phyloP scores from a whole-genome alignment of 2,888 invertebrate species.

The Ditylenchus weischeri region DNA sequence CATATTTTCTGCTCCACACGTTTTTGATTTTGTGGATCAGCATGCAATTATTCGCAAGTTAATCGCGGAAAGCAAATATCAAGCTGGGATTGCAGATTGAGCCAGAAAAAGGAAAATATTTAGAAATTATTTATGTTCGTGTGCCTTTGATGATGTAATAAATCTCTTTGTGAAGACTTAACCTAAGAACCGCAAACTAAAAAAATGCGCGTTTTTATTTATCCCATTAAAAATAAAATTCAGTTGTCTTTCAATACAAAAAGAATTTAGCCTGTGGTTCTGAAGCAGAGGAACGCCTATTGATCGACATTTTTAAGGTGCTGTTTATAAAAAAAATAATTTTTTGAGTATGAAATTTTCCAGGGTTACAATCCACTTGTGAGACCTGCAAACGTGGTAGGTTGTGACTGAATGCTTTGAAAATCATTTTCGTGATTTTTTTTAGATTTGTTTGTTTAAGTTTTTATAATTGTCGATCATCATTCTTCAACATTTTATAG shows the following conservation, averaged over 20 bases:
- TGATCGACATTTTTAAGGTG: slow-evolving; percentile 60
- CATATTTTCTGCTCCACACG: slow-evolving; percentile 60
- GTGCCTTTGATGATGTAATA: neutral
- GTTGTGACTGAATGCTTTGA: neutral
- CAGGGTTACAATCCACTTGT: slow-evolving; percentile 63
- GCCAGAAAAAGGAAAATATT: slow-evolving; percentile 4
- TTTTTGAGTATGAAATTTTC: neutral
- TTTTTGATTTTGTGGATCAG: slow-evolving; percentile 61
- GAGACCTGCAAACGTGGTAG: slow-evolving; percentile 60
- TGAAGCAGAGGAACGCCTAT: slow-evolving; percentile 61
- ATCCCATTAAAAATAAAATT: neutral
- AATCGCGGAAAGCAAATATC: slow-evolving; percentile 37
- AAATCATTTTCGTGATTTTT: too few relatives aligned
- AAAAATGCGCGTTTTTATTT: too few relatives aligned
- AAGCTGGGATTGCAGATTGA: slow-evolving; percentile 20
- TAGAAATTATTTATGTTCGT: slow-evolving; percentile 1
- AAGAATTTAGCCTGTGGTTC: slow-evolving; percentile 40
- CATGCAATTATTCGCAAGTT: slow-evolving; percentile 54
- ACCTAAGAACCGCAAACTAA: too few relatives aligned
- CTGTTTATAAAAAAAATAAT: neutral
- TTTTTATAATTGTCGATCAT: too few relatives aligned
- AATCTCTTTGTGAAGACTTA: too few relatives aligned
- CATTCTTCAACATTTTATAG: too few relatives aligned
- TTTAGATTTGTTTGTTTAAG: too few relatives aligned
- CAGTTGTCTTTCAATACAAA: neutral